A percentile compares a stretch with the other conserved stretches of the same genome.
phyloP scores from a whole-genome alignment of 2,888 invertebrate species.

The Drosophila quinaria region DNA sequence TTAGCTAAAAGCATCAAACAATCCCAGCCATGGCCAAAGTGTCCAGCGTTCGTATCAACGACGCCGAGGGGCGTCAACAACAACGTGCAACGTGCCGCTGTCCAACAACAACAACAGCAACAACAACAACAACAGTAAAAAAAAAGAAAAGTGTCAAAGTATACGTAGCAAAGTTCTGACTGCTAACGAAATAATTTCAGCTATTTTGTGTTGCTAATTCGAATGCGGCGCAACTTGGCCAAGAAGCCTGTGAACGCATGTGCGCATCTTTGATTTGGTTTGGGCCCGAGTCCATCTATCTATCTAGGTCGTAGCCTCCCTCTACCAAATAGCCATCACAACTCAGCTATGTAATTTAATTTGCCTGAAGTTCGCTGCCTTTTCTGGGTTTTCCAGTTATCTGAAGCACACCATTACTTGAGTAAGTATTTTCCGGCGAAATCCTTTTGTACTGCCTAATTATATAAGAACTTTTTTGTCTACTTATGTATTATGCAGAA shows the following conservation, averaged over 20 bases:
- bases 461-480: conserved; percentile 59
- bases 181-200: conserved; percentile 78
- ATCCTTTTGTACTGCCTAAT: conserved; percentile 68
- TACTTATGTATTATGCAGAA: conserved; percentile 14
- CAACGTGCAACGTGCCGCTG: conserved; percentile 57
- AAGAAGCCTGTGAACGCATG: conserved; percentile 47
- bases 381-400: conserved; percentile 11
- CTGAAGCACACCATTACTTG: conserved; percentile 25
- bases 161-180: conserved; percentile 68
- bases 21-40: conserved; percentile 59
- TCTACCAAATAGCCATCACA: conserved; percentile 33
- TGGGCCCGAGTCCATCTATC: conserved; percentile 9
- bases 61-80: conserved; percentile 66
- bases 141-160: conserved; percentile 78
- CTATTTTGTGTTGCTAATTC: conserved; percentile 82
- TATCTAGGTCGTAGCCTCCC: conserved; percentile 6
- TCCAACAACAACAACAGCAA: conserved; percentile 38
- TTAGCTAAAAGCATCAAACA: conserved; percentile 82
- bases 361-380: conserved; percentile 68
- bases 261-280: conserved; percentile 74
- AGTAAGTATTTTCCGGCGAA: conserved; percentile 43
- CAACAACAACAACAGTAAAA: conserved; percentile 25
- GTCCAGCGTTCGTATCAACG: conserved; percentile 67
- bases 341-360: conserved; percentile 75
- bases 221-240: conserved; percentile 68